A percentile compares a stretch with the other conserved stretches of the same genome.
Evolutionary conservation across 2,888 invertebrate genomes (phyloP).

Genomic region (Xestia ashworthii): DNA sequence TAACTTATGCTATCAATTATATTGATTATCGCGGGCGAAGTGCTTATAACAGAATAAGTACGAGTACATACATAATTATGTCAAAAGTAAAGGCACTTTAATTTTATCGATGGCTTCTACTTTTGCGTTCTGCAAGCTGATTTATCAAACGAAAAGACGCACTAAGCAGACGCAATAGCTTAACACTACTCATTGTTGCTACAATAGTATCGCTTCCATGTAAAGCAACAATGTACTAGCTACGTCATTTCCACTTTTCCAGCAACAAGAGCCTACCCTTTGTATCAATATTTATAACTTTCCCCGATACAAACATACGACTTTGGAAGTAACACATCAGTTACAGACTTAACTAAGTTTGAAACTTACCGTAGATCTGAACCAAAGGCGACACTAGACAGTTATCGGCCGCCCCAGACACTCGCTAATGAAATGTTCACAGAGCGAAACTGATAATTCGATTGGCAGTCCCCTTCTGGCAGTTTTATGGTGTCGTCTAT

Average conservation of each 20-base stretch:
- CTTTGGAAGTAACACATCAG: conserved; percentile 13
- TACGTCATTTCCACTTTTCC: conserved; percentile 10
- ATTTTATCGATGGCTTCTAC: background rate
- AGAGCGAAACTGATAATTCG: conserved; percentile 64
- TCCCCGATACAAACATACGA: background rate
- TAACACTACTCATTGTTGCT: conserved; percentile 2
- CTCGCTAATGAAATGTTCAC: conserved; percentile 61
- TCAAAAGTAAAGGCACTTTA: background rate
- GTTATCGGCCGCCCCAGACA: conserved; percentile 40
- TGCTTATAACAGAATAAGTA: background rate
- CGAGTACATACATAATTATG: no score
- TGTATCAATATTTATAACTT: conserved; percentile 10
- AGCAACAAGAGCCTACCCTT: conserved; percentile 12
- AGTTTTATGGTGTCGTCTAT: conserved; percentile 71
- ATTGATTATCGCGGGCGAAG: no score
- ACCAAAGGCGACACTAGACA: conserved; percentile 35
- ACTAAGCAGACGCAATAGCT: conserved; percentile 1
- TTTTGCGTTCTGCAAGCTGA: background rate
- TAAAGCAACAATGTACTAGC: conserved; percentile 9
- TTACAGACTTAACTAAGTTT: conserved; percentile 24
- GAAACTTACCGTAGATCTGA: conserved; percentile 21
- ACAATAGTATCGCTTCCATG: conserved; percentile 12
- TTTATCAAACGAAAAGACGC: background rate
- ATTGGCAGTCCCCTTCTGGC: conserved; percentile 68
- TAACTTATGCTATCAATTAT: no score